These are phyloP conservation scores for Rynchops niger DNA, from an alignment of 2,113 vertebrate genomes.

Conservation along the genomic window DNA sequence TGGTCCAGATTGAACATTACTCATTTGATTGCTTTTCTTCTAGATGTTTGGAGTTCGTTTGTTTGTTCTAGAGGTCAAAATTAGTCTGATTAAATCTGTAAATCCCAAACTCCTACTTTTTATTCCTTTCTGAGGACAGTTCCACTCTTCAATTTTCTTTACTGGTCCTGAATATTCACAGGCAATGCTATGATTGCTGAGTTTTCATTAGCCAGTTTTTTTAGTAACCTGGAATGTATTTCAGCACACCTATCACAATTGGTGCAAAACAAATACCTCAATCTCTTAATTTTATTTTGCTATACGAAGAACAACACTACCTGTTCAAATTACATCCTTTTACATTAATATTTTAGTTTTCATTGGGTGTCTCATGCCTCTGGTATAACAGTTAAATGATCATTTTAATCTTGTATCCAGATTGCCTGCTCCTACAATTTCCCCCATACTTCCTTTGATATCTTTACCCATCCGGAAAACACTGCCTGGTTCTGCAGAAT, in stretches of 20 bases:
- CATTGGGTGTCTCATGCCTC: not conserved
- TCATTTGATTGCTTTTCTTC: not conserved
- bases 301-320: not conserved
- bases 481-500: not conserved
- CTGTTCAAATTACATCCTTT: not conserved
- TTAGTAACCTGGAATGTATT: not conserved
- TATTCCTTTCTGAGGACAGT: not conserved
- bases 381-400: not conserved
- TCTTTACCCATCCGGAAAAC: not conserved
- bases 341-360: not conserved
- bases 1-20: not conserved
- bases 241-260: not conserved
- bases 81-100: not conserved
- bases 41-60: not conserved
- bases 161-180: not conserved
- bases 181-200: not conserved
- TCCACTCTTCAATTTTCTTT: not conserved
- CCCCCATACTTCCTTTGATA: not conserved
- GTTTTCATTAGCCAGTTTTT: not conserved
- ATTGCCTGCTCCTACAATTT: not conserved
- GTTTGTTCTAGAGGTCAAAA: not conserved
- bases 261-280: not conserved
- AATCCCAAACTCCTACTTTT: not conserved
- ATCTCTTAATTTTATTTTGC: not conserved
- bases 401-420: not conserved